A percentile compares a stretch with the other conserved stretches of the same genome.
Evolutionary conservation across 2,113 vertebrate species (phyloP).

Genomic region (Chaenogobius annularis): DNA sequence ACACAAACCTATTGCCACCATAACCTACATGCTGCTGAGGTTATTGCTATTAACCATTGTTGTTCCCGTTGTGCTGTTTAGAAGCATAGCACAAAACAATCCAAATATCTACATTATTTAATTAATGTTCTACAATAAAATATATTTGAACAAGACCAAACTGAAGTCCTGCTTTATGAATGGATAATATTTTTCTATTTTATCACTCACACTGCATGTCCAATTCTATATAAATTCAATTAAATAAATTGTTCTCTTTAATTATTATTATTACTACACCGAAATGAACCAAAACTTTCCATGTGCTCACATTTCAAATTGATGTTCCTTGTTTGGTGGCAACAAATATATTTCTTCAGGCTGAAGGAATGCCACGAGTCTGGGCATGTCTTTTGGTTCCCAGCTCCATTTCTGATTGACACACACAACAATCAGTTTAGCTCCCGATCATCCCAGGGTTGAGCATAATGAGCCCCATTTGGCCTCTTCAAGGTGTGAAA

Average conservation of each 20-base stretch:
- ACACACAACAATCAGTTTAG: conserved; percentile 43
- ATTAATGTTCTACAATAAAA: background rate
- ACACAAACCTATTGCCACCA: conserved; percentile 15
- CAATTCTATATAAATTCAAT: too few relatives aligned
- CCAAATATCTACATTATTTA: background rate
- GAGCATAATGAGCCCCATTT: conserved; percentile 71
- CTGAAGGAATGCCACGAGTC: conserved; percentile 48
- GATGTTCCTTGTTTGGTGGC: conserved; percentile 14
- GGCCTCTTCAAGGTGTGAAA: conserved; percentile 76
- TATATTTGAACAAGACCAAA: background rate
- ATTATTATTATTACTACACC: background rate
- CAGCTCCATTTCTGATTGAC: conserved; percentile 49
- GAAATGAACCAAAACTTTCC: background rate
- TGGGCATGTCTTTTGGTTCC: conserved; percentile 61
- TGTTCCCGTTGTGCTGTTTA: background rate
- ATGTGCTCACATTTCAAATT: conserved; percentile 28
- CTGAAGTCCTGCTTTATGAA: too few relatives aligned
- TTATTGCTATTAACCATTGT: background rate
- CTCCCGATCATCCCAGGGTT: conserved; percentile 35
- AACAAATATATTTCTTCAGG: conserved; percentile 39
- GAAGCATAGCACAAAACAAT: background rate
- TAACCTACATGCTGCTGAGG: background rate
- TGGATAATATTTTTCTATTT: too few relatives aligned
- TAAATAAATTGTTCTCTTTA: background rate
- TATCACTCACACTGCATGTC: too few relatives aligned